These are phyloP conservation scores for Pycnomerus fuliginosus DNA, from an alignment of 2,888 invertebrate genomes.

Conservation along the genomic window DNA sequence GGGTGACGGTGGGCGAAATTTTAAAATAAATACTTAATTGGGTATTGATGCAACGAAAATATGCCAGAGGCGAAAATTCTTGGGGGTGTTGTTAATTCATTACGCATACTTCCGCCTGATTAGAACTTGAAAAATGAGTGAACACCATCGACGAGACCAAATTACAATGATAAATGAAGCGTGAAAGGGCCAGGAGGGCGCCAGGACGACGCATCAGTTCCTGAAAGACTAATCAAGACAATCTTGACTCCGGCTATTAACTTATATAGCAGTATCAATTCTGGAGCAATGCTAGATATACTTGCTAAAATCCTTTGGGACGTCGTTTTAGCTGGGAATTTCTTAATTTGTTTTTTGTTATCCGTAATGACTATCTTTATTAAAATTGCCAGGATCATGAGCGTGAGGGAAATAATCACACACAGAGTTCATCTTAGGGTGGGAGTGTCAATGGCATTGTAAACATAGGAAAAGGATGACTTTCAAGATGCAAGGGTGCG, in stretches of 20 bases:
- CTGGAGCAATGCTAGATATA: slow-evolving; percentile 38
- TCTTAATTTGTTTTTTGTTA: slow-evolving; percentile 43
- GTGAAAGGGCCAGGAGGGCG: slow-evolving; percentile 21
- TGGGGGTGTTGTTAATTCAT: no score
- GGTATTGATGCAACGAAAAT: no score
- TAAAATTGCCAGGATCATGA: not conserved
- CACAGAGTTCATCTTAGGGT: no score
- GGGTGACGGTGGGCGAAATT: no score
- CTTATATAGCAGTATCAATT: slow-evolving; percentile 55
- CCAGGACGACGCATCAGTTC: slow-evolving; percentile 10
- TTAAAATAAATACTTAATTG: no score
- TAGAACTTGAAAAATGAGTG: not conserved
- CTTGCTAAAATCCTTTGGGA: slow-evolving; percentile 39
- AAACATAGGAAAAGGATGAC: slow-evolving; percentile 43
- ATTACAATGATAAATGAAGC: slow-evolving; percentile 35
- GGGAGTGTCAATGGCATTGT: slow-evolving; percentile 46
- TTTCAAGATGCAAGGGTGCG: slow-evolving; percentile 42
- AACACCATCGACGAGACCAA: slow-evolving; percentile 20
- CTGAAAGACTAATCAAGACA: slow-evolving; percentile 50
- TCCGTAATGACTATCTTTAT: no score
- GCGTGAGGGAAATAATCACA: no score
- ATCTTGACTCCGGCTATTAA: slow-evolving; percentile 54
- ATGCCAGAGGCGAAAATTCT: no score
- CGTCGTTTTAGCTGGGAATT: slow-evolving; percentile 40
- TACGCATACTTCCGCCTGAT: no score